phyloP scores from a whole-genome alignment of 2,113 vertebrate genomes.

The Symphodus melops region DNA sequence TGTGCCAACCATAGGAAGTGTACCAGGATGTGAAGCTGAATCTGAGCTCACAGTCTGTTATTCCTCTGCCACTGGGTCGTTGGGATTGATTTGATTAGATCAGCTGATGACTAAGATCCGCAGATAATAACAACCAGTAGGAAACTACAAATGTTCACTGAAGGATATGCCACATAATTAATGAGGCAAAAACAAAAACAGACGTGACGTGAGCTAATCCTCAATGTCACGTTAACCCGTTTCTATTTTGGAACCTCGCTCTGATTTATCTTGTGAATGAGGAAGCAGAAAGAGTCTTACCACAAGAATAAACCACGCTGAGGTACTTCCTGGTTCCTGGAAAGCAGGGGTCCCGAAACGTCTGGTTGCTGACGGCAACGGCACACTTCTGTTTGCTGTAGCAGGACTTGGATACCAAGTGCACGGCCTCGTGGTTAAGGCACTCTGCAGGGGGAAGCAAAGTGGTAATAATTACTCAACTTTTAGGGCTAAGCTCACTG shows the following conservation, averaged over 20 bases:
- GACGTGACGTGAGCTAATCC: background rate
- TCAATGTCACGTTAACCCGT: background rate
- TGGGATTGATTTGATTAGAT: slow-evolving; percentile 50
- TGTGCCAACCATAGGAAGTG: slow-evolving; percentile 72
- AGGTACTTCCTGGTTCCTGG: slow-evolving; percentile 94
- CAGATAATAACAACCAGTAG: slow-evolving; percentile 46
- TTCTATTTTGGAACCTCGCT: slow-evolving; percentile 11
- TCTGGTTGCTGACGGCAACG: slow-evolving; percentile 84
- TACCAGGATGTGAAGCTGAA: slow-evolving; percentile 66
- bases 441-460: slow-evolving; percentile 85
- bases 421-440: slow-evolving; percentile 88
- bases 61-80: slow-evolving; percentile 42
- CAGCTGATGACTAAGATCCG: slow-evolving; percentile 40
- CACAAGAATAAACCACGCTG: slow-evolving; percentile 91
- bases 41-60: slow-evolving; percentile 41
- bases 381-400: slow-evolving; percentile 91
- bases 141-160: slow-evolving; percentile 19
- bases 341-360: slow-evolving; percentile 92
- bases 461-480: background rate
- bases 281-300: slow-evolving; percentile 81
- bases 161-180: slow-evolving; percentile 6
- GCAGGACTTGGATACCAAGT: slow-evolving; percentile 88
- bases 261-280: slow-evolving; percentile 15
- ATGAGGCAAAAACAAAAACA: slow-evolving; percentile 19
- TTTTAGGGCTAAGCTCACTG: background rate